These are phyloP conservation scores for Agonopterix heracliana DNA, from an alignment of 2,888 invertebrate species.

Conservation along the genomic window DNA sequence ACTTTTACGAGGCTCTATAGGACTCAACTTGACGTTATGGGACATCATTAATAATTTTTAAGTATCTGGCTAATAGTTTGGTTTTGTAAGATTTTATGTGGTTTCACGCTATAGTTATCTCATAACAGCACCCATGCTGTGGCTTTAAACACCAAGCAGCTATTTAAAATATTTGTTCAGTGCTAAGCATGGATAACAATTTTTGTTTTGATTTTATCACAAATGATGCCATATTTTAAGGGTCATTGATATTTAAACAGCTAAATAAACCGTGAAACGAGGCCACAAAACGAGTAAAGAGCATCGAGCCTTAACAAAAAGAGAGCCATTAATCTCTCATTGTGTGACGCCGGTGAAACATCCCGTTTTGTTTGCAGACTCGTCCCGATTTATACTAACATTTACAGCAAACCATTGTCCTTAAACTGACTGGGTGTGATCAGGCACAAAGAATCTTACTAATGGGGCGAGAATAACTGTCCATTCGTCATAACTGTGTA, in stretches of 20 bases:
- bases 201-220: background rate
- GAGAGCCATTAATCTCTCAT: conserved; percentile 69
- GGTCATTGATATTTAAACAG: conserved; percentile 61
- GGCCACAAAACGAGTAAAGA: conserved; percentile 67
- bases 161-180: conserved; percentile 12
- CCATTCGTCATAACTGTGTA: conserved; percentile 57
- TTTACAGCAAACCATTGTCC: conserved; percentile 60
- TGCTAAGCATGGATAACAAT: conserved; percentile 5
- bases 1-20: conserved; percentile 60
- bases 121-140: conserved; percentile 5
- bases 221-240: conserved; percentile 47
- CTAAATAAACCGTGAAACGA: conserved; percentile 71
- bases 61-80: conserved; percentile 43
- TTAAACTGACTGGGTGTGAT: conserved; percentile 67
- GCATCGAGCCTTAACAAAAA: conserved; percentile 66
- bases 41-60: conserved; percentile 54
- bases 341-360: conserved; percentile 56
- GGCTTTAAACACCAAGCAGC: conserved; percentile 9
- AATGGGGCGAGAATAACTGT: conserved; percentile 62
- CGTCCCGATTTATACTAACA: conserved; percentile 52
- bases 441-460: conserved; percentile 54
- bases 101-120: conserved; percentile 14
- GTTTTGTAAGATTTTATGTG: conserved; percentile 31
- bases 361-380: conserved; percentile 66
- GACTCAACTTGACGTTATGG: conserved; percentile 47